These are phyloP conservation scores for Gymnoscopelus microlampas DNA, from an alignment of 2,797 vertebrate genomes.

Conservation along the genomic window DNA sequence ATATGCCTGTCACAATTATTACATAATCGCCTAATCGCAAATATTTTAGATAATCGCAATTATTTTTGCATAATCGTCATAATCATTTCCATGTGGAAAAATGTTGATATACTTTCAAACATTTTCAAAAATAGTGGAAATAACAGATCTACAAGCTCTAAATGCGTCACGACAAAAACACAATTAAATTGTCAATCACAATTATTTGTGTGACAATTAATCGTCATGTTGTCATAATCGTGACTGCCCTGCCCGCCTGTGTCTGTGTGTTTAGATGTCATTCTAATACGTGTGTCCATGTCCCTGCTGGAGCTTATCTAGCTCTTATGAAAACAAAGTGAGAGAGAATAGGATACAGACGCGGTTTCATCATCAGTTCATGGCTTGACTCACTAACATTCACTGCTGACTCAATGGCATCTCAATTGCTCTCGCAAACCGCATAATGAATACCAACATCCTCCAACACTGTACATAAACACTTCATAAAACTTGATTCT, in stretches of 20 bases:
- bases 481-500: conserved; percentile 28
- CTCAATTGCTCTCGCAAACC: conserved; percentile 8
- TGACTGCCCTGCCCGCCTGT: background rate
- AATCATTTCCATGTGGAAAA: too few relatives aligned
- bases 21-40: too few relatives aligned
- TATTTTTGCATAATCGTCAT: too few relatives aligned
- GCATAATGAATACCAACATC: conserved; percentile 25
- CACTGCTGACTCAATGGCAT: background rate
- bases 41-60: too few relatives aligned
- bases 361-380: conserved; percentile 7
- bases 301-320: background rate
- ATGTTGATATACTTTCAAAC: too few relatives aligned
- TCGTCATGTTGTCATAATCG: too few relatives aligned
- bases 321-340: background rate
- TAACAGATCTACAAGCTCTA: too few relatives aligned
- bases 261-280: background rate
- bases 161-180: too few relatives aligned
- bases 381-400: conserved; percentile 19
- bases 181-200: too few relatives aligned
- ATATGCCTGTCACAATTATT: background rate
- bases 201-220: too few relatives aligned
- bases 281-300: background rate
- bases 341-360: background rate
- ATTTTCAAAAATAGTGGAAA: too few relatives aligned
- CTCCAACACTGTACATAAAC: conserved; percentile 23